Base-by-base conservation (phyloP, 2,113 vertebrate species). In the Vicugna pacos region DNA sequence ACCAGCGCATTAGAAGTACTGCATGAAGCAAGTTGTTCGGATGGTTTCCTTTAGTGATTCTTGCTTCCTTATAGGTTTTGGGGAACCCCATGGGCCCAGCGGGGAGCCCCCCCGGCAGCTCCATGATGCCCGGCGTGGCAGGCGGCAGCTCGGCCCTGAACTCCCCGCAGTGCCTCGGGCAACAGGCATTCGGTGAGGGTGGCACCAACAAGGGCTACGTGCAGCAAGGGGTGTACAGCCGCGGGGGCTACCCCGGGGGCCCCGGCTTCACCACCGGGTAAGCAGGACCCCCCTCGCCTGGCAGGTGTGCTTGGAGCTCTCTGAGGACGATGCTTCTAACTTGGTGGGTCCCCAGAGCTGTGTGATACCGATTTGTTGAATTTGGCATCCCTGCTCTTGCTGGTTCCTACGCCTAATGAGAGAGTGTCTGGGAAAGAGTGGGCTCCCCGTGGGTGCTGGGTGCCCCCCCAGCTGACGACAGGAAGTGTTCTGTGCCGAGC, bases 31-130 rank as follows among this genome's bases (percentile, higher is more conserved):
- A 8, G 6, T 50, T 24, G 14, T 84, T 64, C 81, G 42, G 22
- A 10, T 42, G 50, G n/a, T 82, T 65, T 54, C 54, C 80, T 89
- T 60, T 89, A 20, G 82, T 50, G 42, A 93, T 70, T 90, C 73
- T 93, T n/a, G 28, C 86, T 87, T 93, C 60, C 80, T 94, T n/a
- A 1, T 94, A 99, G 99, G 99, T 99, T 94, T 99, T 99, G 62
- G 99, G 99, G 90, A 99, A 98, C 96, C 98, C 99, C 96, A 99
- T 99, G 99, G 99, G 99, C 97, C 99, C 99, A 0, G 99, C 99
- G 16, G 99, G 99, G 83, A 99, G 98, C 98, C 99, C 99, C 30
- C 98, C 98, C 48, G 99, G 99, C 46, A 98, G 99, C 95, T 99
- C 99, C 10, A 98, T 99, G 98, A 98, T 99, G 97, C 98, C 99